phyloP scores from a whole-genome alignment of 2,113 vertebrate species.

The Ictalurus punctatus region DNA sequence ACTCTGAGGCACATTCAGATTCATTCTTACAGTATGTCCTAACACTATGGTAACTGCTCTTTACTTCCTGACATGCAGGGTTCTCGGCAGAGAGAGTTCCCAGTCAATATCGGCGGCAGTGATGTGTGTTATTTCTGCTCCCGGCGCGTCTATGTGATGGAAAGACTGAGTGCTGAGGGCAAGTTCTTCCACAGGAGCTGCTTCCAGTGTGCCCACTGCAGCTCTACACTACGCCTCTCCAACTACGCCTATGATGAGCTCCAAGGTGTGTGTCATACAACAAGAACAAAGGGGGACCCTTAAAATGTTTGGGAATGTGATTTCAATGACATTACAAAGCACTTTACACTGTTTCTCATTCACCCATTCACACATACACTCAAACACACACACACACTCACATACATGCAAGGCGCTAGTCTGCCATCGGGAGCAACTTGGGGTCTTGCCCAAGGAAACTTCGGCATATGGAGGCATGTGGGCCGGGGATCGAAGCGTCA shows the following conservation, averaged over 20 bases:
- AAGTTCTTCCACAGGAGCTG: constrained; percentile 96
- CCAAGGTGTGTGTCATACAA: constrained; percentile 67
- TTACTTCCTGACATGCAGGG: constrained; percentile 12
- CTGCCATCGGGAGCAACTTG: too few species aligned
- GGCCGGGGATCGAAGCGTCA: too few species aligned
- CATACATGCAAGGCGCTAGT: too few species aligned
- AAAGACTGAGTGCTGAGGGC: constrained; percentile 89
- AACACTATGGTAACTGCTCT: neutral
- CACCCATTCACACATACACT: too few species aligned
- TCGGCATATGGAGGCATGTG: too few species aligned
- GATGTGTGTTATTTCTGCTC: constrained; percentile 89
- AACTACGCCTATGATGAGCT: constrained; percentile 81
- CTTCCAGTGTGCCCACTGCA: constrained; percentile 88
- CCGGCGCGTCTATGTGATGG: constrained; percentile 91
- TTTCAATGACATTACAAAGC: neutral
- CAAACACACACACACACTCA: too few species aligned
- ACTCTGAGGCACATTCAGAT: neutral
- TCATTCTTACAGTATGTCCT: neutral
- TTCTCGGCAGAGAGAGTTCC: constrained; percentile 20
- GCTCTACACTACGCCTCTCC: constrained; percentile 74
- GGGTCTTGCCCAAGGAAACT: too few species aligned
- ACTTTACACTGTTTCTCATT: too few species aligned
- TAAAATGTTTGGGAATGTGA: neutral
- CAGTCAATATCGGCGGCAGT: constrained; percentile 64
- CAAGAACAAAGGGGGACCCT: neutral